Percentiles rank a stretch among this genome's conserved stretches.
phyloP scores from a whole-genome alignment of 2,888 invertebrate genomes.

The Sabatieria punctata region DNA sequence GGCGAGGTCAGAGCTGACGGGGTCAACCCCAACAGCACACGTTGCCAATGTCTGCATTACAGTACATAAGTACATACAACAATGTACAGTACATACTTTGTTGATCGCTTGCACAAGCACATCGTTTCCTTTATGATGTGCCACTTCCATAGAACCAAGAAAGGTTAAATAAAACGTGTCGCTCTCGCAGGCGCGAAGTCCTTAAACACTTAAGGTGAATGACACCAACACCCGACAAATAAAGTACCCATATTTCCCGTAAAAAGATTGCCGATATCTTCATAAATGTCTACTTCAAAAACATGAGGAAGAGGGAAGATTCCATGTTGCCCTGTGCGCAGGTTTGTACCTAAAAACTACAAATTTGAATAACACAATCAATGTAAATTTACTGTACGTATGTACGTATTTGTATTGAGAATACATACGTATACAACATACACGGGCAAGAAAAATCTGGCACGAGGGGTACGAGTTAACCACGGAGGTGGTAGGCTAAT shows the following conservation, averaged over 20 bases:
- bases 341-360: slow-evolving; percentile 65
- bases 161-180: slow-evolving; percentile 51
- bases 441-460: too few species aligned
- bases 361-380: too few species aligned
- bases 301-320: slow-evolving; percentile 94
- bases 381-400: too few species aligned
- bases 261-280: too few species aligned
- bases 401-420: too few species aligned
- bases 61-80: background rate
- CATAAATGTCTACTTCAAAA: slow-evolving; percentile 86
- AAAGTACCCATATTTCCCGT: too few species aligned
- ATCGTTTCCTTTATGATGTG: slow-evolving; percentile 89
- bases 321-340: slow-evolving; percentile 76
- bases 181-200: slow-evolving; percentile 16
- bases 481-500: too few species aligned
- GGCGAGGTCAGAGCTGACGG: background rate
- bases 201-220: slow-evolving; percentile 11
- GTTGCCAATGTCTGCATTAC: background rate
- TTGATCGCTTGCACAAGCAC: slow-evolving; percentile 44
- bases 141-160: slow-evolving; percentile 85
- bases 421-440: too few species aligned
- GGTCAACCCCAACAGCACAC: background rate
- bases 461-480: too few species aligned
- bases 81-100: too few species aligned
- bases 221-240: too few species aligned